A percentile compares a stretch with the other conserved stretches of the same genome.
Evolutionary conservation across 64 coral and sea anemone species (phyloP).

Genomic region (Stylophora pistillata): DNA sequence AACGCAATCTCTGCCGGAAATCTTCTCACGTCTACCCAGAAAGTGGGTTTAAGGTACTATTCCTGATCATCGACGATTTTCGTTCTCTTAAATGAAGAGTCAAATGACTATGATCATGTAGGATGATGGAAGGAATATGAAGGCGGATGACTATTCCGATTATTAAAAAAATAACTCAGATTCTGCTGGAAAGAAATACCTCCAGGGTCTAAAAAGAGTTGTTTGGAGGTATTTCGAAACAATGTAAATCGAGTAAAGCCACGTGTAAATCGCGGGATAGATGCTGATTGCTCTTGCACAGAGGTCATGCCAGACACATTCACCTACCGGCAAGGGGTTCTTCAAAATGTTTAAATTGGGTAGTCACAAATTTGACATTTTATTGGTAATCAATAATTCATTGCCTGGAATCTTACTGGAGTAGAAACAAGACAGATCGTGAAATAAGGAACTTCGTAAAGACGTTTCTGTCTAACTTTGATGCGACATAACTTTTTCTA

Average conservation of each 20-base stretch:
- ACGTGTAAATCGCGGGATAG: background rate
- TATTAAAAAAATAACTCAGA: too few relatives aligned
- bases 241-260: background rate
- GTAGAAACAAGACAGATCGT: background rate
- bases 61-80: too few relatives aligned
- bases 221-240: too few relatives aligned
- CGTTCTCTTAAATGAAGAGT: too few relatives aligned
- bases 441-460: background rate
- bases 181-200: too few relatives aligned
- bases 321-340: background rate
- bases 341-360: background rate
- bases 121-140: too few relatives aligned
- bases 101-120: too few relatives aligned
- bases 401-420: background rate
- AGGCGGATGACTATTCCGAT: too few relatives aligned
- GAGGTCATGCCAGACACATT: background rate
- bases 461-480: background rate
- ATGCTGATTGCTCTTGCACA: background rate
- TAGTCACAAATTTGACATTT: background rate
- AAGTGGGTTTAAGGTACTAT: too few relatives aligned
- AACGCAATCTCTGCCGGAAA: too few relatives aligned
- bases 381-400: slow-evolving; percentile 6
- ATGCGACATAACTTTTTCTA: background rate
- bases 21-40: too few relatives aligned
- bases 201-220: too few relatives aligned